A percentile compares a stretch with the other conserved stretches of the same genome.
These are phyloP conservation scores for Sebastes kiyomatsui DNA, from an alignment of 2,797 vertebrate species.

Conservation along the genomic window DNA sequence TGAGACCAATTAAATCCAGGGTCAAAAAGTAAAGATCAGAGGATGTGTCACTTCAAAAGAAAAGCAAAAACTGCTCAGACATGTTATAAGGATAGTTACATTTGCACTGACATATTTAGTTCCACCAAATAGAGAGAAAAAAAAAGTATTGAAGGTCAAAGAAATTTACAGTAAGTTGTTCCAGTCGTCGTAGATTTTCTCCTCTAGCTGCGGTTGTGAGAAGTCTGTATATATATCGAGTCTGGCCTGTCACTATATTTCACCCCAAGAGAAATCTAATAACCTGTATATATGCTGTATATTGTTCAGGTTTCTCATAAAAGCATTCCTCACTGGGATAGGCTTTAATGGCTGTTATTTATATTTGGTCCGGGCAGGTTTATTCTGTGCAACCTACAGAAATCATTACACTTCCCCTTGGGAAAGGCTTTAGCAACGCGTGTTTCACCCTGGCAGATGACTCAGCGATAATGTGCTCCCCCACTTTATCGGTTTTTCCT, in stretches of 20 bases:
- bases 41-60: slow-evolving; percentile 17
- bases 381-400: slow-evolving; percentile 67
- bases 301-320: slow-evolving; percentile 71
- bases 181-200: slow-evolving; percentile 3
- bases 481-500: slow-evolving; percentile 53
- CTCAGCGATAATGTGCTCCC: slow-evolving; percentile 67
- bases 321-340: slow-evolving; percentile 62
- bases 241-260: slow-evolving; percentile 55
- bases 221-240: slow-evolving; percentile 33
- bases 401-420: slow-evolving; percentile 73
- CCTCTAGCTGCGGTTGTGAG: slow-evolving; percentile 7
- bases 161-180: slow-evolving; percentile 15
- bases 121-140: not conserved
- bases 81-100: not conserved
- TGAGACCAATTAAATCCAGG: slow-evolving; percentile 44
- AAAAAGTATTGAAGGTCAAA: slow-evolving; percentile 16
- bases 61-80: not conserved
- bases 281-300: slow-evolving; percentile 65
- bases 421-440: slow-evolving; percentile 36
- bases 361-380: slow-evolving; percentile 73
- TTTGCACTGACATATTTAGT: not conserved
- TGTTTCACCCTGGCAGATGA: slow-evolving; percentile 67
- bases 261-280: slow-evolving; percentile 66
- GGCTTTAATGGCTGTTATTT: slow-evolving; percentile 76
- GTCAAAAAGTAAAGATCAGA: slow-evolving; percentile 48